A percentile compares a stretch with the other conserved stretches of the same genome.
Conservation (phyloP, 2,113 vertebrate species). For the Dipodomys ordii region DNA sequence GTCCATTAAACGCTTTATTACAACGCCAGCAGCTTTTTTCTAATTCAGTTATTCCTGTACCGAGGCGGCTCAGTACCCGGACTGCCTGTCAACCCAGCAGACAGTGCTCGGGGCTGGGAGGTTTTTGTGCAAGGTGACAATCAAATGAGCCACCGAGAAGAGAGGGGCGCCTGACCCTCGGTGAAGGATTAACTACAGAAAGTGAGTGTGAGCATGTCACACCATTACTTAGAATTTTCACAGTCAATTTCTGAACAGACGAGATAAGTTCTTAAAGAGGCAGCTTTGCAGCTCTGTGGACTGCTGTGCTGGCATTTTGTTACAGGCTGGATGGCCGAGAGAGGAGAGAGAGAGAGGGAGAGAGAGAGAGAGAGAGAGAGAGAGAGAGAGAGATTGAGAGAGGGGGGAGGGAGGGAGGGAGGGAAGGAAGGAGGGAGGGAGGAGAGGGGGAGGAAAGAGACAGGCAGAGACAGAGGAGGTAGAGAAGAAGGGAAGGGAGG, state of each 20-base stretch:
- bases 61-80: conserved; percentile 89
- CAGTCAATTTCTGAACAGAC: conserved; percentile 90
- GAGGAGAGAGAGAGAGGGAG: not conserved
- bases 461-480: too few relatives aligned
- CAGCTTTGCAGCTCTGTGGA: conserved; percentile 76
- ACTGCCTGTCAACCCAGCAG: conserved; percentile 96
- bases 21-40: conserved; percentile 97
- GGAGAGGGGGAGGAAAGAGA: too few relatives aligned
- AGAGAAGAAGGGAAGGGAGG: too few relatives aligned
- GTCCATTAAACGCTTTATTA: conserved; percentile 99
- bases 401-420: not conserved
- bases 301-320: conserved; percentile 74
- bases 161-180: conserved; percentile 89
- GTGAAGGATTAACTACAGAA: conserved; percentile 92
- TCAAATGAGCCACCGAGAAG: conserved; percentile 93
- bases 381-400: conserved; percentile 6
- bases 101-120: conserved; percentile 91
- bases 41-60: conserved; percentile 98
- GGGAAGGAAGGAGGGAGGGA: not conserved
- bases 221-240: conserved; percentile 92
- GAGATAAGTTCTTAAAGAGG: conserved; percentile 87
- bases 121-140: conserved; percentile 92
- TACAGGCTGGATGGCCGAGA: conserved; percentile 44
- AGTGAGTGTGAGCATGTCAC: conserved; percentile 92
- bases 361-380: not conserved